phyloP scores from a whole-genome alignment of 1,140 invertebrate genomes.

The Diorhabda elongata region DNA sequence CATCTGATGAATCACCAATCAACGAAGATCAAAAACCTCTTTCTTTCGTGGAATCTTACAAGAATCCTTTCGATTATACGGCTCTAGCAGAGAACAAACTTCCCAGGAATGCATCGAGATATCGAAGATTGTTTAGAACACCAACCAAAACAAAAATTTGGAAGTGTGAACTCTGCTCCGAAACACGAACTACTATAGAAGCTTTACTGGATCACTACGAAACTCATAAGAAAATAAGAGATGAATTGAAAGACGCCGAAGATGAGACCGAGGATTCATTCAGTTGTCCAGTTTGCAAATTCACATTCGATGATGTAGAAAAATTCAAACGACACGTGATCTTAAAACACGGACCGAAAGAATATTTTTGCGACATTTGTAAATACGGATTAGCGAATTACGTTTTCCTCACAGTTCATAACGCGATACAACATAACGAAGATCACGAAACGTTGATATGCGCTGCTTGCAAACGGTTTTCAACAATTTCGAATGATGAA shows the following conservation, averaged over 20 bases:
- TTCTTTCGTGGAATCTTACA: too few relatives aligned
- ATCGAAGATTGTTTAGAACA: too few relatives aligned
- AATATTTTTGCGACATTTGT: not conserved
- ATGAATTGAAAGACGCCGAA: constrained; percentile 25
- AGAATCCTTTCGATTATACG: not conserved
- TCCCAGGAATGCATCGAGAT: too few relatives aligned
- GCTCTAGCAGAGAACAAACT: too few relatives aligned
- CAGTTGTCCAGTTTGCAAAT: constrained; percentile 48
- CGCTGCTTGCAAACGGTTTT: not conserved
- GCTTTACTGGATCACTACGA: not conserved
- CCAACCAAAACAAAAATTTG: not conserved
- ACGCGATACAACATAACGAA: not conserved
- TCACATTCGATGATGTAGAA: constrained; percentile 35
- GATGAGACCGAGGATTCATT: constrained; percentile 34
- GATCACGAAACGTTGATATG: not conserved
- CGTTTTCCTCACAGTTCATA: not conserved
- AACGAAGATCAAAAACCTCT: too few relatives aligned
- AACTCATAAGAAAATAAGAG: not conserved
- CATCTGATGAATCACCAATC: too few relatives aligned
- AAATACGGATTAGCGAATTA: not conserved
- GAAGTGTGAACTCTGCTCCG: not conserved
- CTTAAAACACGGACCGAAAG: constrained; percentile 25
- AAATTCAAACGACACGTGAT: constrained; percentile 27
- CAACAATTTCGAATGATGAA: not conserved
- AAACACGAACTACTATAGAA: not conserved